Evolutionary conservation across 2,797 vertebrate species (phyloP).

Genomic region (Gymnopithys bicolor): DNA sequence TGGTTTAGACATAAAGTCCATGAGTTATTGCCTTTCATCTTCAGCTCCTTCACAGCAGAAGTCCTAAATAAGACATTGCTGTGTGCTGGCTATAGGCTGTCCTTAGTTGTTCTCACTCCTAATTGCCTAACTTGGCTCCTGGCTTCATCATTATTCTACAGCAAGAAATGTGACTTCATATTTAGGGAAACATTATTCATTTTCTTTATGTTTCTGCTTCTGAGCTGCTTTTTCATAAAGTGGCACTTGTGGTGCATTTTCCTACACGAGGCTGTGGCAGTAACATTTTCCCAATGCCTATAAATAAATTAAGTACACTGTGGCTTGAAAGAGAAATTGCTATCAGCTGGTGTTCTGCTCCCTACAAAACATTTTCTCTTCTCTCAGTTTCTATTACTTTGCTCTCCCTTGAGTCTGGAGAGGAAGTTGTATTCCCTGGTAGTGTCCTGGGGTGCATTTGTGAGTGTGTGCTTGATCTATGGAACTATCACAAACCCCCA

Average conservation of each 20-base stretch:
- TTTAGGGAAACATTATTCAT: conserved; percentile 1
- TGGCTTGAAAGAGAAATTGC: conserved; percentile 30
- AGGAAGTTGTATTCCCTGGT: conserved; percentile 18
- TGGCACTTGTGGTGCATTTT: background rate
- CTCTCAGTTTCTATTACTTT: conserved; percentile 12
- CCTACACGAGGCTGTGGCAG: background rate
- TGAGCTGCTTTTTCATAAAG: background rate
- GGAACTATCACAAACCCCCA: background rate
- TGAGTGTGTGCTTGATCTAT: background rate
- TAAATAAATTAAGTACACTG: conserved; percentile 54
- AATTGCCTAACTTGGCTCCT: background rate
- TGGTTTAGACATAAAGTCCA: background rate
- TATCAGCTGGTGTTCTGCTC: conserved; percentile 30
- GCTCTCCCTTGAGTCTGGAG: background rate
- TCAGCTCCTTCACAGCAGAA: background rate
- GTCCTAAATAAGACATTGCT: background rate
- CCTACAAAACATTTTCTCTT: conserved; percentile 44
- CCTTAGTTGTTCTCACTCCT: background rate
- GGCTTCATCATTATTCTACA: background rate
- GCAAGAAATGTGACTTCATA: background rate
- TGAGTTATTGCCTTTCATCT: background rate
- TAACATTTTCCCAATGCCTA: conserved; percentile 30
- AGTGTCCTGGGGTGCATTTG: background rate
- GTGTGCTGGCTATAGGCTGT: background rate
- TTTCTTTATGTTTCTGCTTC: background rate